Evolutionary conservation across 2,888 invertebrate genomes (phyloP), one percentile per base, ranked within the genome.

Genomic region (Erpobdella octoculata): DNA sequence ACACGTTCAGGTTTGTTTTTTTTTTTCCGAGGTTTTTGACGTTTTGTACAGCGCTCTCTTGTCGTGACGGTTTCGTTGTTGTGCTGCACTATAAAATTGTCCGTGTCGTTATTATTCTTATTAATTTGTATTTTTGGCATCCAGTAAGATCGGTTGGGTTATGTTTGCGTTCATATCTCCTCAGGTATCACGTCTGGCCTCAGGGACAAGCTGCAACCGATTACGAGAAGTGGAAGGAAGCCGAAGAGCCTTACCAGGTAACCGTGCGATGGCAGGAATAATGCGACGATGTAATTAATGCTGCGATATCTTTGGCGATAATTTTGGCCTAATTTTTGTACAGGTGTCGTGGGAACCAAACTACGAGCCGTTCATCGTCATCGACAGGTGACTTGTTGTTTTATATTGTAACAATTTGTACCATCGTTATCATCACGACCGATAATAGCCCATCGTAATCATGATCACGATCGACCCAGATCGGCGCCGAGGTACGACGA

Each of bases 301-400:
- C 4, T 38, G 37, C 28, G n/a, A 69, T 31, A 12, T 21, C 53
- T 46, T 12, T 48, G 25, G 21, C 21, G 25, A 53, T 58, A n/a
- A 58, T 59, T n/a, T 33, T 70, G n/a, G 33, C 25, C 33, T 36
- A 21, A 35, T 53, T 35, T 18, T 21, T 53, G 31, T 85, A 4
- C 80, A 92, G 91, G 90, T 93, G 8, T 87, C 88, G 72, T 93
- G 93, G 93, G 89, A 91, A 80, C 87, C 90, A 0, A 91, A 93
- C 83, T 94, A 91, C 83, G 93, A 93, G 82, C 93, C 94, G 0
- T 94, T 93, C 79, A 85, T 93, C 64, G 90, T 93, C 0, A 90
- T 92, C 0, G 75, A 76, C 36, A 79, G 78, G 73, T 77, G 79
- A 35, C 1, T 8, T 46, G 36, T 35, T 36, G 36, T 25, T n/a